Base-by-base conservation (phyloP, 2,888 invertebrate genomes). In the Myopa tessellatipennis region DNA sequence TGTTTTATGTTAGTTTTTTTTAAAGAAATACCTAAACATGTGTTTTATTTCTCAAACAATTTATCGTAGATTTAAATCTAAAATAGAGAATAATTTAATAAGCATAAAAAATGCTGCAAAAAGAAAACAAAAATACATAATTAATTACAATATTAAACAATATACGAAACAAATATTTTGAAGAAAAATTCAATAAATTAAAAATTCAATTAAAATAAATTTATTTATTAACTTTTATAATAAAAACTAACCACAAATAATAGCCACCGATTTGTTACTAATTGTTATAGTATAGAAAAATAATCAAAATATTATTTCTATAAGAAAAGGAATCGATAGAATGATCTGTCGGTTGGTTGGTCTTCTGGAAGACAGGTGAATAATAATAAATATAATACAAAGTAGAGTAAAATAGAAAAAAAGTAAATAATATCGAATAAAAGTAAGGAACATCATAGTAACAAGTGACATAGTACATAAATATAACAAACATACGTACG, bases 251-350 rank as follows among this genome's bases (percentile, higher is more conserved):
- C 45, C 52, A 74, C 65, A 55, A 74, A 77, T 74, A 74, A 77
- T 74, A 74, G 77, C 77, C 77, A 77, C 77, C 77, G 77, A 77
- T 77, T 77, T 74, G 77, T 69, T 75, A 75, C 45, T 58, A 69
- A 75, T 75, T 68, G 38, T 69, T 60, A 77, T 70, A 26, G 26
- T 26, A 10, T 45, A 69, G 74, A 36, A 68, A 60, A 60, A 69
- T 18, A 75, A 75, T 75, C 60, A 75, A 75, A 69, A 75, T 58
- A 74, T 65, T 5, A 45, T 60, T 75, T 75, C 16, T 52, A 58
- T 52, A 38, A 63, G 18, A 63, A 45, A 36, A 71, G n/a, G 58
- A 36, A 10, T 6, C 45, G 45, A 45, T 45, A 6, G 45, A 45
- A 8, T 1, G 45, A 45, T 1, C 45, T 45, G 45, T 45, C 45